Conservation (phyloP, 2,888 invertebrate species). For the Holacanthella duospinosa region DNA sequence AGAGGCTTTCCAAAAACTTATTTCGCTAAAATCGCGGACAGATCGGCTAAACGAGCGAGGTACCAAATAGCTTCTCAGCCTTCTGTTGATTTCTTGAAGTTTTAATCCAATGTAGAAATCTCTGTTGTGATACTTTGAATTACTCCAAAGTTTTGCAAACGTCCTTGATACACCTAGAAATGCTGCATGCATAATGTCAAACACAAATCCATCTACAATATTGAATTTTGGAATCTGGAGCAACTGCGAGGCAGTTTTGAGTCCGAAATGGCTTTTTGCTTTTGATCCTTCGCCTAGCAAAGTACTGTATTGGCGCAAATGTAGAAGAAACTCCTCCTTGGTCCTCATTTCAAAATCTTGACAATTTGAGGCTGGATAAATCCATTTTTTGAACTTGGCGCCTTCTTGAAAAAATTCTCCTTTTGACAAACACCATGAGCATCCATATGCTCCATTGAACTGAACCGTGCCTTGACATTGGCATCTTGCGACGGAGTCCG, state of each 20-base stretch:
- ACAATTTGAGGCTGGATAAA: neutral
- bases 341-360: neutral
- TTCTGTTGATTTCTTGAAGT: neutral
- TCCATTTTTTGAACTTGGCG: neutral
- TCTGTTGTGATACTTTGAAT: neutral
- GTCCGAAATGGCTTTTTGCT: neutral
- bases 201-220: slow-evolving; percentile 1
- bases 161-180: neutral
- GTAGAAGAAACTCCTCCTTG: neutral
- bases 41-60: neutral
- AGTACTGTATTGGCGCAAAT: neutral
- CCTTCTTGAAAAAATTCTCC: neutral
- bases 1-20: neutral
- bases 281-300: neutral
- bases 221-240: neutral
- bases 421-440: neutral
- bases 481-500: neutral
- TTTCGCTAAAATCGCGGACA: neutral
- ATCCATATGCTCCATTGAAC: slow-evolving; percentile 2
- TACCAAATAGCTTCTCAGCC: neutral
- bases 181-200: neutral
- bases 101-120: slow-evolving; percentile 1
- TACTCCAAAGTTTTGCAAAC: neutral
- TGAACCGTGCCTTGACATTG: neutral
- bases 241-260: neutral